These are phyloP conservation scores for Perdita meconis DNA, from an alignment of 2,888 invertebrate genomes.

Conservation along the genomic window DNA sequence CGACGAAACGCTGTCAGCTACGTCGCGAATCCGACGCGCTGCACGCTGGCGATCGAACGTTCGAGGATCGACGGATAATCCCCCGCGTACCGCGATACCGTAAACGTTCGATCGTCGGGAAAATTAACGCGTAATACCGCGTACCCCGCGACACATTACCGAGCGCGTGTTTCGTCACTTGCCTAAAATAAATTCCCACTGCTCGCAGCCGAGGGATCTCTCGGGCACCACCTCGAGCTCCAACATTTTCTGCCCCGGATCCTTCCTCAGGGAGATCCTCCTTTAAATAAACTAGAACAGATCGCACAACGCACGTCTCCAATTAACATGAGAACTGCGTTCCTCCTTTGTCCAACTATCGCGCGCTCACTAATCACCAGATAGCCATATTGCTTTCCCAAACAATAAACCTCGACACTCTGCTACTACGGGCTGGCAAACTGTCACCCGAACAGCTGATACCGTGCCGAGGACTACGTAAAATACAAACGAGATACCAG, in stretches of 20 bases:
- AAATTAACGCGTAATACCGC: conserved; percentile 72
- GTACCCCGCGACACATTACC: conserved; percentile 50
- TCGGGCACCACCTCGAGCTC: conserved; percentile 98
- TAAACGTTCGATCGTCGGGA: conserved; percentile 30
- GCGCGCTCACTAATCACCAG: conserved; percentile 78
- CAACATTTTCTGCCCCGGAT: conserved; percentile 88
- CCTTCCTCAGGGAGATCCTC: conserved; percentile 19
- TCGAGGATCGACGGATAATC: background rate
- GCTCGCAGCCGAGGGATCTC: conserved; percentile 97
- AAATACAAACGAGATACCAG: conserved; percentile 22
- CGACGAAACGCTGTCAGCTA: conserved; percentile 32
- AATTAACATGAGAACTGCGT: conserved; percentile 80
- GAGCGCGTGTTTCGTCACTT: conserved; percentile 85
- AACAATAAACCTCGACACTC: conserved; percentile 68
- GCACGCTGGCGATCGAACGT: background rate
- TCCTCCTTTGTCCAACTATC: conserved; percentile 79
- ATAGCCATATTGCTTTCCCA: conserved; percentile 83
- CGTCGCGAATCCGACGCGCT: conserved; percentile 32
- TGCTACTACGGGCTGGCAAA: conserved; percentile 76
- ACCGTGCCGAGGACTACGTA: conserved; percentile 46
- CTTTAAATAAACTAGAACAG: conserved; percentile 61
- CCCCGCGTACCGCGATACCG: background rate
- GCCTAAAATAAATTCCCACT: conserved; percentile 99
- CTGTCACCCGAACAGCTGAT: conserved; percentile 83
- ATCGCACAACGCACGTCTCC: conserved; percentile 70